phyloP scores from a whole-genome alignment of 2,113 vertebrate species.

The Podocnemis expansa region DNA sequence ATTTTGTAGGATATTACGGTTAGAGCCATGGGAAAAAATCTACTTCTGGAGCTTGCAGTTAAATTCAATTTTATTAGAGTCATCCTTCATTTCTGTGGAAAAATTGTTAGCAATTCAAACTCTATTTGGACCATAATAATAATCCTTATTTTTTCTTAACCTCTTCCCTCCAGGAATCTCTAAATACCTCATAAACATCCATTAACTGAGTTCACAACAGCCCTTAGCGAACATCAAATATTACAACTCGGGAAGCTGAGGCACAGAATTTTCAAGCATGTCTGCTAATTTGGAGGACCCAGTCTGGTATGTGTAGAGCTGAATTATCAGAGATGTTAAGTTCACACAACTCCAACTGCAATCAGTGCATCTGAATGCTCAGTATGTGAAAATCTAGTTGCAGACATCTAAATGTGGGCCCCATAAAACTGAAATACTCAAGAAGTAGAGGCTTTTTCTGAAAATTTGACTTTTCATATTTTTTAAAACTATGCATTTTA shows the following conservation, averaged over 20 bases:
- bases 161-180: not conserved
- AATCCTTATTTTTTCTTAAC: not conserved
- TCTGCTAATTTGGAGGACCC: not conserved
- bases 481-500: accelerated
- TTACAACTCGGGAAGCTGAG: not conserved
- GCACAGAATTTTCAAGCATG: not conserved
- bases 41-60: not conserved
- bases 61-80: slow-evolving; percentile 12
- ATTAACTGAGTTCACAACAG: not conserved
- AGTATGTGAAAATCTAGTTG: not conserved
- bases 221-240: not conserved
- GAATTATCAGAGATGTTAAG: not conserved
- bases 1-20: not conserved
- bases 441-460: not conserved
- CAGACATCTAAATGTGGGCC: not conserved
- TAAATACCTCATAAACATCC: not conserved
- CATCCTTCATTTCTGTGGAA: not conserved
- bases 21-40: not conserved
- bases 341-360: not conserved
- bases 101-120: not conserved
- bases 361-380: not conserved
- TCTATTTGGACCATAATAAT: not conserved
- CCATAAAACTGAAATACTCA: not conserved
- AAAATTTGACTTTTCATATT: not conserved
- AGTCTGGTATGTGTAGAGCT: accelerated